Base-by-base conservation (phyloP, 2,113 vertebrate species). In the Anolis sagrei region DNA sequence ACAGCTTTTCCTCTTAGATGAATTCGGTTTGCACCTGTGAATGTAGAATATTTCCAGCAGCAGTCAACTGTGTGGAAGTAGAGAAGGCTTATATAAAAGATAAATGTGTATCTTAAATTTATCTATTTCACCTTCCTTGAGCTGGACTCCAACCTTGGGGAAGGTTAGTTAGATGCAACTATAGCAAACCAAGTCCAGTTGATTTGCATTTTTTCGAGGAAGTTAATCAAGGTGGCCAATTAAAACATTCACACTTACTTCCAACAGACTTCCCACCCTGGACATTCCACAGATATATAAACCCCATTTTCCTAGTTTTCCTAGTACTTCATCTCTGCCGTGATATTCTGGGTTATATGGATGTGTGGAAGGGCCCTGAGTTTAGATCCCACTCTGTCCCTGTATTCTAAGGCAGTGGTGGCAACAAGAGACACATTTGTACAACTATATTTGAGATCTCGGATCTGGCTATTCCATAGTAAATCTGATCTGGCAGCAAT, bases 41-140 rank as follows among this genome's bases (percentile, higher is more conserved):
- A 27, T 64, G 14, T 58, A 54, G 16, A 18, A 29, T 49, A 79
- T 85, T 80, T 64, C 32, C 73, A 19, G 32, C 18, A 79, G 36
- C 27, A 61, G 6, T 85, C 61, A 79, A 48, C 64, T 49, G n/a
- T 54, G 79, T 48, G 69, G 54, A 79, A n/a, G 36, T 62, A 44
- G 10, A 10, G 29, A 84, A 68, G 36, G 29, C 54, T 25, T 10
- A 69, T 70, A 51, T 82, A 72, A 29, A 78, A 69, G 32, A 68
- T 76, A 61, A 62, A 79, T 62, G 25, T 23, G 18, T 58, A 58
- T 72, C 2, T 66, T 27, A 54, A 70, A 95, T 96, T 93, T 92
- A 93, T 95, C 95, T 95, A 95, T 95, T 96, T 68, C 29, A 68
- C 5, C 64, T 10, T 23, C 62, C 62, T 64, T 64, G 21, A 64